Evolutionary conservation across 2,888 invertebrate genomes (phyloP).

Genomic region (Tachina lurida): DNA sequence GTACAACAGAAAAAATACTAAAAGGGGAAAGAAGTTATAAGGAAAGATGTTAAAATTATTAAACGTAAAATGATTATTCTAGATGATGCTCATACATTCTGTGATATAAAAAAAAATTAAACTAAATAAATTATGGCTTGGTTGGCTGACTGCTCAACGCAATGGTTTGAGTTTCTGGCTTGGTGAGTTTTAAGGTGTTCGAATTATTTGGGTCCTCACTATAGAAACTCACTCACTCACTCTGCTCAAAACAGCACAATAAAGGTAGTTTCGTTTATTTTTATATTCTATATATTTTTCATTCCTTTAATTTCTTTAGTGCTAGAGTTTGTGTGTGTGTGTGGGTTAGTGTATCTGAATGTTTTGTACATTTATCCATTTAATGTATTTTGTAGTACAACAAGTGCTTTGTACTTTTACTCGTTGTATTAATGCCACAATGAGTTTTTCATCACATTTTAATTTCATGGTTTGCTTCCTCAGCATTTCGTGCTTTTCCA

Average conservation of each 20-base stretch:
- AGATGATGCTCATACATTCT: neutral
- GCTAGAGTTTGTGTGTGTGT: constrained; percentile 33
- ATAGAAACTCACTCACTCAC: constrained; percentile 3
- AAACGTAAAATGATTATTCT: constrained; percentile 47
- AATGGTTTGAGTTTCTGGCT: constrained; percentile 8
- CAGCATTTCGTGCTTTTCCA: constrained; percentile 71
- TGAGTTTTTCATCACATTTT: constrained; percentile 80
- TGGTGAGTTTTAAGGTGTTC: neutral
- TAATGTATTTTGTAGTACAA: constrained; percentile 61
- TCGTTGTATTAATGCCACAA: constrained; percentile 75
- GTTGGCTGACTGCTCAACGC: constrained; percentile 22
- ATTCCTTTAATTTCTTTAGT: constrained; percentile 34
- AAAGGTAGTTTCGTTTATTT: constrained; percentile 45
- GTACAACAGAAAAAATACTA: neutral
- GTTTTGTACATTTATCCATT: constrained; percentile 40
- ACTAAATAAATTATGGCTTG: constrained; percentile 25
- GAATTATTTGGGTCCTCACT: neutral
- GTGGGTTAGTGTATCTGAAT: neutral
- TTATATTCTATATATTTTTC: neutral
- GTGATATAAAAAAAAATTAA: neutral
- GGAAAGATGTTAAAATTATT: constrained; percentile 54
- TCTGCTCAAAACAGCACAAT: neutral
- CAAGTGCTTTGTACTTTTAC: constrained; percentile 67
- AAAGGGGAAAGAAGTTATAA: neutral
- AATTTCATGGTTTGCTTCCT: constrained; percentile 81